Conservation (phyloP, 1,140 invertebrate genomes). For the Sminthurides bifidus region DNA sequence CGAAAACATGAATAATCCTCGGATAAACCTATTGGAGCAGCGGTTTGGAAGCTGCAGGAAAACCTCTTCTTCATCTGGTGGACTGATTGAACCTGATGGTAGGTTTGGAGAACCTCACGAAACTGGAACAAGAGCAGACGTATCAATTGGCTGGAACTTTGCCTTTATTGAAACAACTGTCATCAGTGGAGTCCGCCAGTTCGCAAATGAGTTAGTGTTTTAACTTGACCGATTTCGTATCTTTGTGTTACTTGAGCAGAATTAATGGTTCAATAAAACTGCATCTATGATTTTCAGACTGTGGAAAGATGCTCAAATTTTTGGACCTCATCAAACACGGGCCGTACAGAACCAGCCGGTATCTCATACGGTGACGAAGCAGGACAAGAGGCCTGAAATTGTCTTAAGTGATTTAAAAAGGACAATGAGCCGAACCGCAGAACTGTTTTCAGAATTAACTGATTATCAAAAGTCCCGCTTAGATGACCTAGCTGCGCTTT, state of each 20-base stretch:
- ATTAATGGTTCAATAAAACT: neutral
- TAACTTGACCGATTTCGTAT: too few relatives aligned
- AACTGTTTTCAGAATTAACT: conserved; percentile 10
- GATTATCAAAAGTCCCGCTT: conserved; percentile 1
- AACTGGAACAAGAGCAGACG: too few relatives aligned
- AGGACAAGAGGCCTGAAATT: too few relatives aligned
- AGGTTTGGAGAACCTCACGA: too few relatives aligned
- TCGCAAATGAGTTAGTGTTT: conserved; percentile 2
- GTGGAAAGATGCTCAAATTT: neutral
- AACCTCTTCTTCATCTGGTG: too few relatives aligned
- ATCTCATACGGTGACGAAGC: neutral
- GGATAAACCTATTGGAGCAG: too few relatives aligned
- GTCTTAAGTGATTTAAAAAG: too few relatives aligned
- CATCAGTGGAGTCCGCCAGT: neutral
- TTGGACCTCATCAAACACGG: neutral
- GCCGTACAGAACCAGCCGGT: neutral
- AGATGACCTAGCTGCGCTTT: conserved; percentile 8
- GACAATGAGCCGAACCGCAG: conserved; percentile 2
- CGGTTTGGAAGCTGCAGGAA: too few relatives aligned
- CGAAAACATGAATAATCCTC: too few relatives aligned
- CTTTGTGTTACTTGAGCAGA: too few relatives aligned
- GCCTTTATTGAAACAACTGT: neutral
- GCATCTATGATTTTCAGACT: neutral
- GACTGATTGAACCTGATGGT: too few relatives aligned
- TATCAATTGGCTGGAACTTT: too few relatives aligned